phyloP scores from a whole-genome alignment of 2,113 vertebrate genomes.

The Dendrocopos noguchii region DNA sequence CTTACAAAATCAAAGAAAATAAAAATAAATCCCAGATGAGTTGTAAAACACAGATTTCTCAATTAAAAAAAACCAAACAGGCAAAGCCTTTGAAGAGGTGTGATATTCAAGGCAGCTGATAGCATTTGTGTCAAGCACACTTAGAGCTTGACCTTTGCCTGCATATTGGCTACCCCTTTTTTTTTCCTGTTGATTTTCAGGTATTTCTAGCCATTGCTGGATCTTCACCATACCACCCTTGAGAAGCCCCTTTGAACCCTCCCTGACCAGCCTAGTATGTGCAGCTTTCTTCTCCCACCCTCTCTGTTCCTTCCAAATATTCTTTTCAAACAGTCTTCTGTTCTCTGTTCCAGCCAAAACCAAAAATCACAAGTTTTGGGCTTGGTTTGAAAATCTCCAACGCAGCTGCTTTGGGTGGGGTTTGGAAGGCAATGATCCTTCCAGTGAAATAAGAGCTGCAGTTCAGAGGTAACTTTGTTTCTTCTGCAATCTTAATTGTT shows the following conservation, averaged over 20 bases:
- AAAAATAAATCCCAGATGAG: not conserved
- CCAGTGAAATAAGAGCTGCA: not conserved
- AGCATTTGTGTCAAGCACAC: not conserved
- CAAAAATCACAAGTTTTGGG: conserved; percentile 47
- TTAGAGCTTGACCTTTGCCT: not conserved
- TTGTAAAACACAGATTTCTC: not conserved
- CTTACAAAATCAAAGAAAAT: not conserved
- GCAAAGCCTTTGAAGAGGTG: not conserved
- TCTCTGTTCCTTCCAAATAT: conserved; percentile 23
- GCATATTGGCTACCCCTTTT: not conserved
- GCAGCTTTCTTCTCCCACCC: not conserved
- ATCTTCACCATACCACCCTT: not conserved
- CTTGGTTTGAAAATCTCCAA: conserved; percentile 17
- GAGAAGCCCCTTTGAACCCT: not conserved
- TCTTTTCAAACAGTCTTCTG: conserved; percentile 9
- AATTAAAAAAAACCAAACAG: not conserved
- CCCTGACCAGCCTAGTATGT: not conserved
- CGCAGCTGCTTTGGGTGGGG: conserved; percentile 61
- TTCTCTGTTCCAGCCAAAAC: conserved; percentile 38
- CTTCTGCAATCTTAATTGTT: not conserved
- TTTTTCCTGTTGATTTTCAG: not conserved
- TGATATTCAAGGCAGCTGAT: not conserved
- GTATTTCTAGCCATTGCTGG: not conserved
- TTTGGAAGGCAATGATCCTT: conserved; percentile 26
- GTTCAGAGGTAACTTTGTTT: conserved; percentile 4